Evolutionary conservation across 2,113 vertebrate species (phyloP).

Genomic region (Pterocles orientalis): DNA sequence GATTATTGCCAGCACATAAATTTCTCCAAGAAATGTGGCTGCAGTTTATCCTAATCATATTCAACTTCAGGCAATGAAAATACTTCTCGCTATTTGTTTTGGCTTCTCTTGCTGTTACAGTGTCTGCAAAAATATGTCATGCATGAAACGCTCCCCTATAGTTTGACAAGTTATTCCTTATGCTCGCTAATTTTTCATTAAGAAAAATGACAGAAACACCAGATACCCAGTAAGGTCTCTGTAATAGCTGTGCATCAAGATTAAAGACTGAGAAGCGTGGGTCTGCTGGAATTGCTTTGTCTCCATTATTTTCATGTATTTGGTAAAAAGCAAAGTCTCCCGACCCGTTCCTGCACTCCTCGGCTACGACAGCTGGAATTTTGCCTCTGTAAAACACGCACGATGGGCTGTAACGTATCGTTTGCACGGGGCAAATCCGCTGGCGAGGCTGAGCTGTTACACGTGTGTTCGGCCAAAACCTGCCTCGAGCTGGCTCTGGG

Average conservation of each 20-base stretch:
- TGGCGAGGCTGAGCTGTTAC: neutral
- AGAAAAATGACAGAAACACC: slow-evolving; percentile 58
- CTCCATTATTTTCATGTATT: neutral
- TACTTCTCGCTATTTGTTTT: slow-evolving; percentile 31
- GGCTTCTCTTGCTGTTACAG: slow-evolving; percentile 48
- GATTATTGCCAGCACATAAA: slow-evolving; percentile 9
- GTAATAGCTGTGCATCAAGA: neutral
- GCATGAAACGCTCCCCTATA: slow-evolving; percentile 37
- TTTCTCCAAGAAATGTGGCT: slow-evolving; percentile 42
- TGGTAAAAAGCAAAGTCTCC: neutral
- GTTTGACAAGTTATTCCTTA: slow-evolving; percentile 41
- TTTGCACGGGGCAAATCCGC: neutral
- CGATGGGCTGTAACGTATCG: neutral
- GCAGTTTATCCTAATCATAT: slow-evolving; percentile 37
- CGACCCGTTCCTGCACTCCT: neutral
- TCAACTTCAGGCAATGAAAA: slow-evolving; percentile 30
- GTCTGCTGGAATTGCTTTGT: neutral
- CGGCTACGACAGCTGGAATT: neutral
- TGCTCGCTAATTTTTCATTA: slow-evolving; percentile 59
- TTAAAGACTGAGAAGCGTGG: neutral
- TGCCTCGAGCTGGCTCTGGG: neutral
- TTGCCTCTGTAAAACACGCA: neutral
- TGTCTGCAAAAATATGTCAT: slow-evolving; percentile 42
- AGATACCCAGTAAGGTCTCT: neutral
- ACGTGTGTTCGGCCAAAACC: fast-evolving